Conservation (phyloP, 1,140 invertebrate genomes). For the Physella acuta region DNA sequence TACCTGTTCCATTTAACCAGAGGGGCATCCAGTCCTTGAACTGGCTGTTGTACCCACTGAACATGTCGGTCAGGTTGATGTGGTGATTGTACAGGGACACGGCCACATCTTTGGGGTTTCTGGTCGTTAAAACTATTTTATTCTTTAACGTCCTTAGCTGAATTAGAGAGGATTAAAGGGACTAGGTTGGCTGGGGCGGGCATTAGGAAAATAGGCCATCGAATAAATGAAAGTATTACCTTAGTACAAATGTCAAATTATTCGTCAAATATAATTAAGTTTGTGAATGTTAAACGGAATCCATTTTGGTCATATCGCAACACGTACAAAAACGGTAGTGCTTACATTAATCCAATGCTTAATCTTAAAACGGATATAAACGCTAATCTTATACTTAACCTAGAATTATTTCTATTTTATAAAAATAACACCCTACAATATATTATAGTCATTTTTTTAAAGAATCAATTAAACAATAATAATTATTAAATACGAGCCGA, state of each 20-base stretch:
- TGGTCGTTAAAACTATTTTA: conserved; percentile 29
- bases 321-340: not conserved
- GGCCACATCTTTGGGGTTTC: conserved; percentile 41
- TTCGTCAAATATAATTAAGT: not conserved
- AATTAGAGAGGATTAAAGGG: not conserved
- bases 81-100: conserved; percentile 43
- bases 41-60: conserved; percentile 34
- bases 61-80: conserved; percentile 28
- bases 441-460: no score
- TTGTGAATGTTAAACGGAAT: not conserved
- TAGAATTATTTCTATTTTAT: no score
- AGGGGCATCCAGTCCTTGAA: conserved; percentile 33
- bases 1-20: conserved; percentile 35
- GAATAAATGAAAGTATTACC: not conserved
- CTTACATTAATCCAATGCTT: not conserved
- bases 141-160: not conserved
- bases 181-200: not conserved
- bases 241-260: not conserved
- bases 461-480: no score
- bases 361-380: no score
- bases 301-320: not conserved
- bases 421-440: no score
- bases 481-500: no score
- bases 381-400: no score
- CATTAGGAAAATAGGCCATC: not conserved